These are phyloP conservation scores for Lithosia quadra DNA, from an alignment of 2,888 invertebrate genomes.

Conservation along the genomic window DNA sequence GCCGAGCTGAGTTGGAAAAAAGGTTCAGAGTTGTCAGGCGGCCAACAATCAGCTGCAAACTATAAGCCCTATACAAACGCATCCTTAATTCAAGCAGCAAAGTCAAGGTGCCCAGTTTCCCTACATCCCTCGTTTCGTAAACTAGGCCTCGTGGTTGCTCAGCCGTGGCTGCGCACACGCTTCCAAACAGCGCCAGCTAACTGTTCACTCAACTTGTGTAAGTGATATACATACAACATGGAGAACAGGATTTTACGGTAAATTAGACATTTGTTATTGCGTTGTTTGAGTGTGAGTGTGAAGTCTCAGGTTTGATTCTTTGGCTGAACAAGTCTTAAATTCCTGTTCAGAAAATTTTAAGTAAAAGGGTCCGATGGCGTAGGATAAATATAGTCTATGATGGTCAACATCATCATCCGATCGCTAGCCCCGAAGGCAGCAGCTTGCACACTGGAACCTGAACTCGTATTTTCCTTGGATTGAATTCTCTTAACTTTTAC, in stretches of 20 bases:
- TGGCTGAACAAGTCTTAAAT: not conserved
- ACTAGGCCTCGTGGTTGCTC: constrained; percentile 23
- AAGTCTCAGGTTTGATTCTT: not conserved
- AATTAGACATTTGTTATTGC: not conserved
- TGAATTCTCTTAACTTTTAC: too few species aligned
- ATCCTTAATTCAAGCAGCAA: constrained; percentile 13
- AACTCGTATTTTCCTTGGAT: too few species aligned
- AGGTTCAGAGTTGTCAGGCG: too few species aligned
- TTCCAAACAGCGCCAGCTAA: constrained; percentile 38
- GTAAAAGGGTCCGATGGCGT: not conserved
- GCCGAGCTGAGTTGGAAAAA: too few species aligned
- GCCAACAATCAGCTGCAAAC: constrained; percentile 1
- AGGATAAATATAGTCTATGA: too few species aligned
- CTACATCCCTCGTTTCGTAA: constrained; percentile 39
- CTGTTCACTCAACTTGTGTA: constrained; percentile 29
- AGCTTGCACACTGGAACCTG: too few species aligned
- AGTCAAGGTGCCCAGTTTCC: constrained; percentile 45
- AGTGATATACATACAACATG: constrained; percentile 32
- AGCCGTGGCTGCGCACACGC: constrained; percentile 21
- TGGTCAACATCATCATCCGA: too few species aligned
- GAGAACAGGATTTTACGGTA: constrained; percentile 36
- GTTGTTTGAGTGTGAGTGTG: not conserved
- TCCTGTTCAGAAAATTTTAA: too few species aligned
- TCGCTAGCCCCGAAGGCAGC: too few species aligned
- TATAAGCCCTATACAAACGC: not conserved